phyloP scores from a whole-genome alignment of 2,888 invertebrate genomes.

The Diplolepis rosae region DNA sequence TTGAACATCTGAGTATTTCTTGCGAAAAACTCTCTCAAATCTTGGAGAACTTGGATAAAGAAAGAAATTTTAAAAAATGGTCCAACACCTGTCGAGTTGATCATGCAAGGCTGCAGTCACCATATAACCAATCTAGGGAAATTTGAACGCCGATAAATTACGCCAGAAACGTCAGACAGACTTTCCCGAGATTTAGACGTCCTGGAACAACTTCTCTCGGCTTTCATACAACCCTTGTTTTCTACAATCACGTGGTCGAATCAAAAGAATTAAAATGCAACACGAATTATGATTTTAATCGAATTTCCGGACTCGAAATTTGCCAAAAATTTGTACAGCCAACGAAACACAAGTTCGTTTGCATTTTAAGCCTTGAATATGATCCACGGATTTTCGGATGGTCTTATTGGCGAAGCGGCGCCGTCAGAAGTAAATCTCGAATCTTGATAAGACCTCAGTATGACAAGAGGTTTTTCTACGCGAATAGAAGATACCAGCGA shows the following conservation, averaged over 20 bases:
- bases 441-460: background rate
- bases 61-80: background rate
- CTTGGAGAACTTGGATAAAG: background rate
- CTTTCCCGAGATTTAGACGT: too few relatives aligned
- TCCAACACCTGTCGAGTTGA: background rate
- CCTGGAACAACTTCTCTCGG: too few relatives aligned
- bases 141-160: too few relatives aligned
- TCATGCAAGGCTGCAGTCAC: too few relatives aligned
- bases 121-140: too few relatives aligned
- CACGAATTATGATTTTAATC: background rate
- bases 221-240: too few relatives aligned
- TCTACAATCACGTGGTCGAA: background rate
- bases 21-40: background rate
- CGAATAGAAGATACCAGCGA: slow-evolving; percentile 1
- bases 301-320: background rate
- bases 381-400: background rate
- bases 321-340: slow-evolving; percentile 7
- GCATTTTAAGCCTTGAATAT: background rate
- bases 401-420: background rate
- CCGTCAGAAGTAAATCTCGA: background rate
- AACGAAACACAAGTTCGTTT: background rate
- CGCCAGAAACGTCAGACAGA: too few relatives aligned
- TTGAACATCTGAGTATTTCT: too few relatives aligned
- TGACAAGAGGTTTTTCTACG: background rate
- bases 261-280: background rate